These are phyloP conservation scores for Philaenus spumarius DNA, from an alignment of 1,140 invertebrate genomes.

Conservation along the genomic window DNA sequence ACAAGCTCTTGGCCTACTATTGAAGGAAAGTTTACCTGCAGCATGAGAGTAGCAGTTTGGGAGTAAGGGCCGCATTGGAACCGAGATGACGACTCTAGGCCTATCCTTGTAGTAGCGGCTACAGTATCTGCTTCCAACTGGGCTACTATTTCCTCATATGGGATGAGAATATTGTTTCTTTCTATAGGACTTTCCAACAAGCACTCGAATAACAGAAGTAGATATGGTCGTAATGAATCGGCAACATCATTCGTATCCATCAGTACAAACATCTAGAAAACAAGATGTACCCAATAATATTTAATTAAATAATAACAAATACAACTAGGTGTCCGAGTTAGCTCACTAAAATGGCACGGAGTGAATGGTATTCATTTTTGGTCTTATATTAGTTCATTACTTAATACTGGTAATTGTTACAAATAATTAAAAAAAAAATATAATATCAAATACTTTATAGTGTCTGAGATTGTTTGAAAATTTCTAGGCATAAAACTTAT, in stretches of 20 bases:
- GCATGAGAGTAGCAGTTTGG: slow-evolving; percentile 47
- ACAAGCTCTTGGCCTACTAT: no score
- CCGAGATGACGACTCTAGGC: slow-evolving; percentile 44
- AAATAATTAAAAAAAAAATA: no score
- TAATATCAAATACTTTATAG: no score
- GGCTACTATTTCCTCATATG: slow-evolving; percentile 67
- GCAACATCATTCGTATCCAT: slow-evolving; percentile 64
- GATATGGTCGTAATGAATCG: slow-evolving; percentile 53
- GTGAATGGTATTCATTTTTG: no score
- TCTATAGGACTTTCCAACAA: slow-evolving; percentile 58
- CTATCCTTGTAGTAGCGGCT: slow-evolving; percentile 48
- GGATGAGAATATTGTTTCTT: slow-evolving; percentile 48
- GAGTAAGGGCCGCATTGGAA: slow-evolving; percentile 59
- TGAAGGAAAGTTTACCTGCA: no score
- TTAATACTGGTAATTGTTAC: no score
- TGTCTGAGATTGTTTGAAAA: no score
- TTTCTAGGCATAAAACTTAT: no score
- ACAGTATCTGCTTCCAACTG: slow-evolving; percentile 68
- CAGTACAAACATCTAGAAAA: slow-evolving; percentile 53
- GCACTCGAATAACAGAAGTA: slow-evolving; percentile 63
- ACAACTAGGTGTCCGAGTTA: no score
- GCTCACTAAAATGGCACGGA: no score
- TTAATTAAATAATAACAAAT: no score
- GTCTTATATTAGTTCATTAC: no score
- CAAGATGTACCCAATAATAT: neutral